These are phyloP conservation scores for Agrilus cyanescens DNA, from an alignment of 2,888 invertebrate genomes.

Conservation along the genomic window DNA sequence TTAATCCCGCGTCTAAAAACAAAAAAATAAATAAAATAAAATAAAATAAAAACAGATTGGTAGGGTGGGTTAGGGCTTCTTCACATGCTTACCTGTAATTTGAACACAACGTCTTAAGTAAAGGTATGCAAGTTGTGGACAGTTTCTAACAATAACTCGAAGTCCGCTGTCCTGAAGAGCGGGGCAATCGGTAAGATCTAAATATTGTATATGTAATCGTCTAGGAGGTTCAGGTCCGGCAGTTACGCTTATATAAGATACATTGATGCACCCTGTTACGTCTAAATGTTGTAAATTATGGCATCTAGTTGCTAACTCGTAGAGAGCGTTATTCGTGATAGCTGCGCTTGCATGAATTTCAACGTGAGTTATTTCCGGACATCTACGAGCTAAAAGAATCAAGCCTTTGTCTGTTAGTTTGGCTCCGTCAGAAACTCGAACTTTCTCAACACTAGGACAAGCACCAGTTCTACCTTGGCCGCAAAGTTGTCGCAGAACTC, in stretches of 20 bases:
- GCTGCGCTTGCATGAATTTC: slow-evolving; percentile 64
- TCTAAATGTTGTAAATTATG: slow-evolving; percentile 74
- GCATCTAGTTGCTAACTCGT: slow-evolving; percentile 68
- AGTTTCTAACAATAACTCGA: slow-evolving; percentile 72
- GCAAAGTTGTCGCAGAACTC: slow-evolving; percentile 50
- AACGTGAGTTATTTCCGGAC: slow-evolving; percentile 70
- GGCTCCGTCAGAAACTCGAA: slow-evolving; percentile 55
- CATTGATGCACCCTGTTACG: slow-evolving; percentile 68
- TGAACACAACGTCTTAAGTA: slow-evolving; percentile 80
- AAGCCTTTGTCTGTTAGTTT: slow-evolving; percentile 69
- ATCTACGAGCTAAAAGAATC: slow-evolving; percentile 61
- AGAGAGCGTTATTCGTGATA: slow-evolving; percentile 64
- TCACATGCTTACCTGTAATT: slow-evolving; percentile 55
- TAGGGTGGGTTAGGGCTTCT: too few relatives aligned
- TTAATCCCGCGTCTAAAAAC: slow-evolving; percentile 71
- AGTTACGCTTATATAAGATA: slow-evolving; percentile 65
- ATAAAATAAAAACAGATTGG: neutral
- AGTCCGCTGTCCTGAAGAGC: slow-evolving; percentile 75
- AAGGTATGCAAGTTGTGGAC: slow-evolving; percentile 75
- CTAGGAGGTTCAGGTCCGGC: slow-evolving; percentile 52
- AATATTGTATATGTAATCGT: slow-evolving; percentile 67
- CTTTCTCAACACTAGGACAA: slow-evolving; percentile 54
- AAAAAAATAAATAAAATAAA: slow-evolving; percentile 3
- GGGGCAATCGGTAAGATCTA: slow-evolving; percentile 84
- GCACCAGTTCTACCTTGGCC: slow-evolving; percentile 55